phyloP scores from a whole-genome alignment of 2,797 vertebrate genomes.

The Danionella dracula region DNA sequence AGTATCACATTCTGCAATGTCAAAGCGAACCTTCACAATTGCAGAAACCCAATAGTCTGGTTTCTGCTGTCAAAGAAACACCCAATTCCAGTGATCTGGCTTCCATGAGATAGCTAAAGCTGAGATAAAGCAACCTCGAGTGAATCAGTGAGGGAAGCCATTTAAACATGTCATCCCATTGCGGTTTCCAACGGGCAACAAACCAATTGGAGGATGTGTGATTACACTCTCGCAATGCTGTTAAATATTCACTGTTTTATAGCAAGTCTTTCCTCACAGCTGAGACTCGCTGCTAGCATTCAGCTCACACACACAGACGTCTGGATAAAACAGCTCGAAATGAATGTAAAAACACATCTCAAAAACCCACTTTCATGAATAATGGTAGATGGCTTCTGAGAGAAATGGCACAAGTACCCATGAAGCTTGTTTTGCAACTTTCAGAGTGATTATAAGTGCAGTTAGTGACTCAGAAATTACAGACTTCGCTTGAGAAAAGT shows the following conservation, averaged over 20 bases:
- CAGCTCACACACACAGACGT: background rate
- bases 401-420: background rate
- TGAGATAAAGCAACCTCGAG: background rate
- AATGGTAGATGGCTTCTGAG: background rate
- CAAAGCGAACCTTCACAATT: too few species aligned
- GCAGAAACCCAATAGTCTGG: too few species aligned
- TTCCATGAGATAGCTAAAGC: background rate
- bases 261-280: conserved; percentile 16
- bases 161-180: background rate
- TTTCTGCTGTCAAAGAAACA: background rate
- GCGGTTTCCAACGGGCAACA: background rate
- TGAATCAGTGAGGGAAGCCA: background rate
- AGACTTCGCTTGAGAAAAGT: background rate
- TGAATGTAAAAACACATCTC: background rate
- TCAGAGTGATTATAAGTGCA: background rate
- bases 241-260: conserved; percentile 23
- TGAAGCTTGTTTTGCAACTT: background rate
- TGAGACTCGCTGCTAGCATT: conserved; percentile 1
- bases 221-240: background rate
- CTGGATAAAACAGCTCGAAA: background rate
- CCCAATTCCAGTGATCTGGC: background rate
- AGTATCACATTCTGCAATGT: too few species aligned
- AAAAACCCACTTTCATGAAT: background rate
- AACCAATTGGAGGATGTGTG: background rate
- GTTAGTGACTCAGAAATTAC: background rate